Evolutionary conservation across 2,888 invertebrate species (phyloP), one percentile per base, ranked within the genome.

Genomic region (Pammene fasciana): DNA sequence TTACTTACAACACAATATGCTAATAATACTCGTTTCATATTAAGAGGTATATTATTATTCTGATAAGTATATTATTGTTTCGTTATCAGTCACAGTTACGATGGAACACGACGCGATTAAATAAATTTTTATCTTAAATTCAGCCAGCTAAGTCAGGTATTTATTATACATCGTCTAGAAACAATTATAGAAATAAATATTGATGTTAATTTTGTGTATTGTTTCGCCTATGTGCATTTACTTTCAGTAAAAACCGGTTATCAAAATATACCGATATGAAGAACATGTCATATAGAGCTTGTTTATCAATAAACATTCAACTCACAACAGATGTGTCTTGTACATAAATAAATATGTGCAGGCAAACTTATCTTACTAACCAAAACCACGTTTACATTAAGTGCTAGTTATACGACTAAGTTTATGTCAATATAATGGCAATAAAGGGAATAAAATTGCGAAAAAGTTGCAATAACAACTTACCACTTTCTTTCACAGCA

Each of bases 401-500:
- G 13, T 10, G 4, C 1, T 14, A 18, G 50, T 16, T 26, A 60
- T 43, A 50, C 13, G 48, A 34, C 43, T 9, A 26, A 41, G 56
- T 68, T 64, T 59, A 45, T 52, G 43, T 64, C 50, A 68, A 34
- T 0, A 56, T 43, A 7, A n/a, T 18, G 26, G 13, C 5, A 6
- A 8, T 16, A 16, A 9, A 36, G 10, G 4, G n/a, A 5, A 11
- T 9, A 11, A n/a, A 5, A 48, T 55, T 34, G n/a, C 59, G 46
- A 41, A 74, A 76, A 76, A 75, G 72, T 73, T 74, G 18, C 14
- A 68, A 80, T 79, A 78, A 67, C 72, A 38, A 83, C 83, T 83
- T 83, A 84, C 83, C 81, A 72, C 82, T 71, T 71, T 77, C 72
- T 77, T 70, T 74, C 76, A 75, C 73, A 68, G 70, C 65, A 65